phyloP scores from a whole-genome alignment of 2,888 invertebrate genomes.

The Parelbella ahira region DNA sequence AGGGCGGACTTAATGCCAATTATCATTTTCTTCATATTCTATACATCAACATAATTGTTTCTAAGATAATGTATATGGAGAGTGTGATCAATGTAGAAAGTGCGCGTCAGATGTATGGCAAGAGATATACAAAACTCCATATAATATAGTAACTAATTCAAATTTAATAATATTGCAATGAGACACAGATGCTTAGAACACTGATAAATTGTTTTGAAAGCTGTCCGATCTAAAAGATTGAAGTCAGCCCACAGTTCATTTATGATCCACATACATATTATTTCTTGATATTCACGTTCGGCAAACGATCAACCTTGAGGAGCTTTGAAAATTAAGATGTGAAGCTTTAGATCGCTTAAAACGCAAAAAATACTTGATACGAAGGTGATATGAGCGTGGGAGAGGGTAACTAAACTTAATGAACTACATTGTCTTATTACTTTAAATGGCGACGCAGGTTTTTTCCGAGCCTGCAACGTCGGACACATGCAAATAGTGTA shows the following conservation, averaged over 20 bases:
- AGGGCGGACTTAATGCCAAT: no score
- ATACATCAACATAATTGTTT: no score
- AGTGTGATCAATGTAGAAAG: no score
- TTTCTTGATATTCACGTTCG: constrained; percentile 8
- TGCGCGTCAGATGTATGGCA: no score
- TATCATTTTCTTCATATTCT: no score
- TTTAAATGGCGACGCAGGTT: constrained; percentile 61
- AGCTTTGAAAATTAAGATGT: constrained; percentile 32
- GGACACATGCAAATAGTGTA: constrained; percentile 56
- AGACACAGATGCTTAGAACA: no score
- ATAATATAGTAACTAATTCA: no score
- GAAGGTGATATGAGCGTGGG: constrained; percentile 54
- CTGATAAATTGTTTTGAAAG: no score
- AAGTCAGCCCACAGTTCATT: constrained; percentile 29
- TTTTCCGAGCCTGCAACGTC: constrained; percentile 51
- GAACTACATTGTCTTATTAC: constrained; percentile 76
- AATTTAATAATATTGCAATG: no score
- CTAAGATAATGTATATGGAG: no score
- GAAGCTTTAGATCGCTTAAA: constrained; percentile 31
- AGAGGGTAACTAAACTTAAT: constrained; percentile 59
- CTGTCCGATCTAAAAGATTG: no score
- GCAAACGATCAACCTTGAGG: constrained; percentile 31
- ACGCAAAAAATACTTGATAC: constrained; percentile 32
- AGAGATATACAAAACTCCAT: no score
- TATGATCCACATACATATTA: constrained; percentile 27